These are phyloP conservation scores for Gadopsis bispinosus DNA, from an alignment of 2,797 vertebrate species.

Conservation along the genomic window DNA sequence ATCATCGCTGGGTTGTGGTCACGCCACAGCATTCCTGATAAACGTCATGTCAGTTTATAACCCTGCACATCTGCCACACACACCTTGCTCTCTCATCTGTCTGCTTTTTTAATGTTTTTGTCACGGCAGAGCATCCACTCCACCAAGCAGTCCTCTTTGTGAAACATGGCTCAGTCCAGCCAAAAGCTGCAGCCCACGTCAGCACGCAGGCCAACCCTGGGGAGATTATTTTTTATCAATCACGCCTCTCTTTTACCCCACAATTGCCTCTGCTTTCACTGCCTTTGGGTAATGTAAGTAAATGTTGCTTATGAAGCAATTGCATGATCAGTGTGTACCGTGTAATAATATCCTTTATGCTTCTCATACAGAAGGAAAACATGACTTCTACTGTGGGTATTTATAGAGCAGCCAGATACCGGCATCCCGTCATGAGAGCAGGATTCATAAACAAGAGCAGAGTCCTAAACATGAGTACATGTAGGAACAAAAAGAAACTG, in stretches of 20 bases:
- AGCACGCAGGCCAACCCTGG: constrained; percentile 27
- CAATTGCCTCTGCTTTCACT: constrained; percentile 26
- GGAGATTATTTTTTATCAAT: constrained; percentile 32
- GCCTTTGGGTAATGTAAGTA: constrained; percentile 17
- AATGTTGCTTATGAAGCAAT: constrained; percentile 46
- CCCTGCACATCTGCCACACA: constrained; percentile 62
- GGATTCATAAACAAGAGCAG: constrained; percentile 37
- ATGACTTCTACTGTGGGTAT: constrained; percentile 53
- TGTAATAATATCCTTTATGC: constrained; percentile 45
- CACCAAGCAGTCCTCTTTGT: constrained; percentile 7
- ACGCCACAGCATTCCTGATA: constrained; percentile 49
- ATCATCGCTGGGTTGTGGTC: constrained; percentile 55
- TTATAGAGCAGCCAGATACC: constrained; percentile 63
- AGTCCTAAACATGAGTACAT: constrained; percentile 36
- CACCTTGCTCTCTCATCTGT: constrained; percentile 39
- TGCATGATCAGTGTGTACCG: constrained; percentile 33
- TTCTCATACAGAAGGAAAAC: constrained; percentile 36
- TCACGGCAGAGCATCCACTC: constrained; percentile 5
- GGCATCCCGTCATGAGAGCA: constrained; percentile 46
- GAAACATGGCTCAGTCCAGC: constrained; percentile 10
- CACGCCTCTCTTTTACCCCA: constrained; percentile 15
- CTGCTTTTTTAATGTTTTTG: constrained; percentile 5
- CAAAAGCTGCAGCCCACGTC: constrained; percentile 26
- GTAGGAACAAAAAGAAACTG: constrained; percentile 17
- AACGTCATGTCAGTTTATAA: constrained; percentile 72